Evolutionary conservation across 1,140 invertebrate species (phyloP), one percentile per base, ranked within the genome.

Genomic region (Euborellia annulipes): DNA sequence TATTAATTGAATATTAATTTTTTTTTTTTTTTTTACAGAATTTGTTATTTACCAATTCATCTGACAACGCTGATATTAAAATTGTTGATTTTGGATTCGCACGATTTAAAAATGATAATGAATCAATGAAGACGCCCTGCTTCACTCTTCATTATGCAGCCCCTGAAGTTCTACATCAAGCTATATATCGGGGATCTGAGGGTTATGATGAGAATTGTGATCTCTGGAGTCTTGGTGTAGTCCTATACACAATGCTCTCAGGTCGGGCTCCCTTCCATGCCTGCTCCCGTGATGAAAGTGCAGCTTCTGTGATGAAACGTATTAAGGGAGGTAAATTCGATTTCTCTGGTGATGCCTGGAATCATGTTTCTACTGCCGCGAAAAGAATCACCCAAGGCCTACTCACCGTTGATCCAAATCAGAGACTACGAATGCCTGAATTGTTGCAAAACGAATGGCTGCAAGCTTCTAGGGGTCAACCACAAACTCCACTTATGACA

Each of bases 81-180:
- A 73, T 93, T 19, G 79, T 93, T 1, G 88, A 93, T 61, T 93
- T 93, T 71, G 88, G 89, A 30, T 91, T 90, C 68, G 84, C 88
- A 13, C 70, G 85, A 22, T 62, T 82, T 54, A 72, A 76, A 53
- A 70, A 75, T 8, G 68, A 72, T 51, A 63, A 69, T 16, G 77
- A 76, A 52, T 66, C 71, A 42, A 66, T 85, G 56, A 78, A 75
- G 53, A 87, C 85, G 0, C 85, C 87, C 2, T 90, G 88, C 56
- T 93, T 85, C 58, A 90, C 89, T 0, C 63, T 92, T 17, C 79
- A 84, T 48, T 95, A 93, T 66, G 89, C 87, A 3, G 89, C 89
- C 2, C 90, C 89, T 2, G 90, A 95, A 62, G 86, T 95, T 6
- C 64, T 94, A 1, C 63, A 68, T 39, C 65, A 68, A 45, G 71